Percentiles rank a stretch among this genome's conserved stretches.
Conservation (phyloP, 2,113 vertebrate genomes). For the Psilopogon haemacephalus region DNA sequence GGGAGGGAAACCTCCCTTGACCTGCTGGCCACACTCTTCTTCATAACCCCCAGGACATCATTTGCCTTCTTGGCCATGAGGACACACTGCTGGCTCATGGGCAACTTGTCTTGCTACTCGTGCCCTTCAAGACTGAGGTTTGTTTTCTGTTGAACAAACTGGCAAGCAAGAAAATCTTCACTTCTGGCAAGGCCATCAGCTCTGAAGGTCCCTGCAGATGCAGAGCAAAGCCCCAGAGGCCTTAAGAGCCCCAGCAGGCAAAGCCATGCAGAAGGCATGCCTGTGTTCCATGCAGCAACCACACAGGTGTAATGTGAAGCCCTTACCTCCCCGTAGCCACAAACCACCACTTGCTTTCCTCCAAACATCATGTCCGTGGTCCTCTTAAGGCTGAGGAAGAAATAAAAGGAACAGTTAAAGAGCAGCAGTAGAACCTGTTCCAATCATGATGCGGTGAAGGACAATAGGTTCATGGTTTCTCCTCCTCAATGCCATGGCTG, state of each 20-base stretch:
- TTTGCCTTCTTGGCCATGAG: too few relatives aligned
- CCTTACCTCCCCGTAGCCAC: conserved; percentile 96
- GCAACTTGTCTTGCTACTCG: background rate
- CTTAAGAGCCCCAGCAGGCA: accelerated
- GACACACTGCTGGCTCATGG: too few relatives aligned
- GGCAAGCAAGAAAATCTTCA: background rate
- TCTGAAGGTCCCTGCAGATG: background rate
- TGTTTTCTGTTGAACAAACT: background rate
- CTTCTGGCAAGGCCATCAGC: accelerated
- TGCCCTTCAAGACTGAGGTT: background rate
- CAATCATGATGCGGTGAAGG: background rate
- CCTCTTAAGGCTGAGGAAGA: conserved; percentile 85
- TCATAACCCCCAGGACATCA: too few relatives aligned
- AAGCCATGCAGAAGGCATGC: background rate
- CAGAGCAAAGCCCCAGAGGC: background rate
- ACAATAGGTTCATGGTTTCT: background rate
- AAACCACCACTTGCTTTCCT: conserved; percentile 97
- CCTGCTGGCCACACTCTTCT: too few relatives aligned
- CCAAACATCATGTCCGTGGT: conserved; percentile 99
- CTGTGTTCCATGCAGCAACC: background rate
- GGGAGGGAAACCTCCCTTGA: too few relatives aligned
- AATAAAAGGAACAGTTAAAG: background rate
- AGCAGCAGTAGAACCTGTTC: background rate
- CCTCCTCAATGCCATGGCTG: background rate
- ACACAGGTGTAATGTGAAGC: background rate